These are phyloP conservation scores for Manacus vitellinus DNA, from an alignment of 2,113 vertebrate genomes.

Conservation along the genomic window DNA sequence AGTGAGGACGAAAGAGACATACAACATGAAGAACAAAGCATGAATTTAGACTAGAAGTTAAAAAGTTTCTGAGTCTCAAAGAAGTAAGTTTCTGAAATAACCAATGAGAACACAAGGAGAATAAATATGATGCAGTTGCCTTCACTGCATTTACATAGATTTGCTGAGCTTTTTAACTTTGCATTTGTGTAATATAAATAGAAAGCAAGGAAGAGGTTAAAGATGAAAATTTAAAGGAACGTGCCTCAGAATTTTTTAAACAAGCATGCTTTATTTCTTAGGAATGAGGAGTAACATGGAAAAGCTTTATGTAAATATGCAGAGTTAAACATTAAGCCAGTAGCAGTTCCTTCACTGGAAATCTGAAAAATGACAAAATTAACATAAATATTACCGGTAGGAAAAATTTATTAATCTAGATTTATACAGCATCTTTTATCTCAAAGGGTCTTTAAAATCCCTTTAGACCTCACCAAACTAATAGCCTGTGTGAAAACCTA, in stretches of 20 bases:
- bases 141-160: background rate
- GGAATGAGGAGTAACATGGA: background rate
- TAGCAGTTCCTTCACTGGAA: background rate
- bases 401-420: background rate
- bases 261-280: conserved; percentile 6
- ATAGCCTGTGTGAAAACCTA: background rate
- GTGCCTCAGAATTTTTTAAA: background rate
- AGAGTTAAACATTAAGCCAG: background rate
- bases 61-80: background rate
- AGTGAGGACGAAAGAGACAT: background rate
- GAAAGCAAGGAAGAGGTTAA: conserved; percentile 27
- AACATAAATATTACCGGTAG: background rate
- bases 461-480: background rate
- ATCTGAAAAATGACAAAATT: background rate
- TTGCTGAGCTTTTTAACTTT: background rate
- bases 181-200: background rate
- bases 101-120: background rate
- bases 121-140: background rate
- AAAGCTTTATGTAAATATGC: conserved; percentile 7
- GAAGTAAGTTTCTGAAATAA: background rate
- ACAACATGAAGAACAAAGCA: background rate
- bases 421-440: background rate
- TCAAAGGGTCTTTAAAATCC: background rate
- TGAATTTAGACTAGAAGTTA: background rate
- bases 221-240: background rate